These are phyloP conservation scores for Cryptophagus acutangulus DNA, from an alignment of 2,888 invertebrate genomes.

Conservation along the genomic window DNA sequence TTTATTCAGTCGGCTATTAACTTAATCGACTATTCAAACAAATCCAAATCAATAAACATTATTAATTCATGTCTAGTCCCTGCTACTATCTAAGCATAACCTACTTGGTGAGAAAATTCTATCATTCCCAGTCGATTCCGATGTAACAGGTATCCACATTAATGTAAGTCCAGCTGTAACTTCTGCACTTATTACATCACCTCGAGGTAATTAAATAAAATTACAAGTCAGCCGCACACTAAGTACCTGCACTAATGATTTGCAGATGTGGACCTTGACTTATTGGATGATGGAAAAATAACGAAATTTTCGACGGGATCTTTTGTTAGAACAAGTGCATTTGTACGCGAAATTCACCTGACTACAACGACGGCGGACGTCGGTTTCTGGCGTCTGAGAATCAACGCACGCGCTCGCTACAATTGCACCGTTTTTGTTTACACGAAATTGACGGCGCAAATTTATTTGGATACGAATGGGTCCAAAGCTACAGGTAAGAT, in stretches of 20 bases:
- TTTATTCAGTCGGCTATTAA: too few relatives aligned
- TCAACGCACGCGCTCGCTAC: conserved; percentile 29
- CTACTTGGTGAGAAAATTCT: conserved; percentile 31
- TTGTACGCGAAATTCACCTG: conserved; percentile 34
- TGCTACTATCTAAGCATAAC: conserved; percentile 25
- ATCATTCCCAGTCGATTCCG: conserved; percentile 47
- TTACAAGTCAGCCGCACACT: conserved; percentile 6
- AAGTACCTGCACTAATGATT: conserved; percentile 8
- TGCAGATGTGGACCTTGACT: conserved; percentile 51
- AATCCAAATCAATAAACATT: too few relatives aligned
- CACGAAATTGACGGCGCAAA: conserved; percentile 30
- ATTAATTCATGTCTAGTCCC: too few relatives aligned
- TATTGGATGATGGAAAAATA: conserved; percentile 51
- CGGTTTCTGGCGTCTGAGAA: conserved; percentile 38
- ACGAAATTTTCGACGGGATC: conserved; percentile 47
- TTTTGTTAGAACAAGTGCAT: conserved; percentile 28
- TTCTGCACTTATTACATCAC: conserved; percentile 28
- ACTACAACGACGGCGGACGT: conserved; percentile 29
- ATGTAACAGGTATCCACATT: conserved; percentile 35
- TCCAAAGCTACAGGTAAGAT: conserved; percentile 14
- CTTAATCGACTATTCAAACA: too few relatives aligned
- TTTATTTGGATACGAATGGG: too few relatives aligned
- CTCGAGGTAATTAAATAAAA: conserved; percentile 29
- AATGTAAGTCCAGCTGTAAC: conserved; percentile 26
- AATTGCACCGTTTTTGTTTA: conserved; percentile 38